Base-by-base conservation (phyloP, 2,113 vertebrate genomes). In the Neomonachus schauinslandi region DNA sequence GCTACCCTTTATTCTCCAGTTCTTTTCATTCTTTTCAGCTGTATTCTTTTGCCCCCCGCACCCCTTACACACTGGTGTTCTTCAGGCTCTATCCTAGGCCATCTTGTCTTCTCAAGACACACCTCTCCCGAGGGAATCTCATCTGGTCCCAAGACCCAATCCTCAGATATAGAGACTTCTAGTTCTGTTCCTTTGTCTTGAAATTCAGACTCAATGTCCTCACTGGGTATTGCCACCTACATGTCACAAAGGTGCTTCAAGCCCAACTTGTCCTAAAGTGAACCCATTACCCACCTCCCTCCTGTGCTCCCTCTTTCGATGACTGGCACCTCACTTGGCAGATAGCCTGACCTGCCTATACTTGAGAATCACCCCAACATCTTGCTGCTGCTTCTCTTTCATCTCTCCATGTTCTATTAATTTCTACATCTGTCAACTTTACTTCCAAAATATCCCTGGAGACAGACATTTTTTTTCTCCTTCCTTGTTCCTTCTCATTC, bases 371-470 rank as follows among this genome's bases (percentile, higher is more conserved):
- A 39, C 39, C 24, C 28, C n/a, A 42, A 19, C 21, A 28, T 21
- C 12, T n/a, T 51, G 16, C 19, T 59, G 82, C 51, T 82, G 28
- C 42, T 26, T 89, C 21, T 53, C 26, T 92, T 53, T 77, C 11
- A 67, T 16, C 9, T 74, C 11, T 16, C n/a, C 31, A 57, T 49
- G 31, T 12, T n/a, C 31, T 46, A 12, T 31, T 53, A 33, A 24
- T 72, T 31, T 84, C 81, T 72, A 49, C 15, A 13, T 74, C 28
- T 91, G 42, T 74, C 31, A 91, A 16, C 51, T 80, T 81, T 55
- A 55, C 61, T 93, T 79, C 31, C 18, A 72, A 71, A 84, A n/a
- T 80, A 36, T 53, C 36, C 49, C 57, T 94, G 72, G 36, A 13
- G 51, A 51, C 57, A 84, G 84, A 49, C 2, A 5, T 63, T n/a